Base-by-base conservation (phyloP, 2,888 invertebrate genomes). In the Xestia xanthographa region DNA sequence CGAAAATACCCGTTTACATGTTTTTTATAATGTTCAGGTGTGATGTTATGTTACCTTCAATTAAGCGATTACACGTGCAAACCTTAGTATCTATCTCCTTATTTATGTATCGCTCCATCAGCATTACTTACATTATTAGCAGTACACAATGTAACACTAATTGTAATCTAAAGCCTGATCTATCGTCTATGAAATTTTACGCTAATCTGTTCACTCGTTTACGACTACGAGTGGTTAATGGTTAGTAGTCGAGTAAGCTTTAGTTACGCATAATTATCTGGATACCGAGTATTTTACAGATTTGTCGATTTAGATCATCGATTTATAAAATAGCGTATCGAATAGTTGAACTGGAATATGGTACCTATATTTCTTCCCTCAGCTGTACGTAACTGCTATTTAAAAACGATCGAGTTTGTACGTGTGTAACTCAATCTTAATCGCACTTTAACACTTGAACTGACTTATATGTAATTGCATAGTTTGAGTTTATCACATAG, bases 171-270 rank as follows among this genome's bases (percentile, higher is more conserved):
- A 71, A 75, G 75, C 67, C 56, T 75, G 83, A 84, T 84, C 83
- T 85, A 85, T 78, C 78, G 83, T 78, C 86, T 71, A 84, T 85
- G 82, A 86, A 82, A 86, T 84, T 82, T 84, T 85, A 84, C 83
- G 83, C 80, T 86, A 86, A 84, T 86, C 77, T 77, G 80, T 86
- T 77, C 79, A 67, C 72, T 84, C 77, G 84, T 85, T 79, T 84
- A 72, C 74, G 62, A 79, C 71, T 82, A 71, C 71, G 70, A 77
- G 70, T 77, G 60, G 26, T 79, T 71, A 72, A 70, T 74, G 58
- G 73, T 75, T 67, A 73, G 77, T 58, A 85, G 60, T 76, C 65
- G 12, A 73, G 62, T 81, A 60, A 48, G 58, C 2, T 82, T 86
- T 84, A 66, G 86, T 65, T 66, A 83, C 77, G 77, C 75, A 75